Base-by-base conservation (phyloP, 2,113 vertebrate genomes). In the Forbesichthys agassizii region DNA sequence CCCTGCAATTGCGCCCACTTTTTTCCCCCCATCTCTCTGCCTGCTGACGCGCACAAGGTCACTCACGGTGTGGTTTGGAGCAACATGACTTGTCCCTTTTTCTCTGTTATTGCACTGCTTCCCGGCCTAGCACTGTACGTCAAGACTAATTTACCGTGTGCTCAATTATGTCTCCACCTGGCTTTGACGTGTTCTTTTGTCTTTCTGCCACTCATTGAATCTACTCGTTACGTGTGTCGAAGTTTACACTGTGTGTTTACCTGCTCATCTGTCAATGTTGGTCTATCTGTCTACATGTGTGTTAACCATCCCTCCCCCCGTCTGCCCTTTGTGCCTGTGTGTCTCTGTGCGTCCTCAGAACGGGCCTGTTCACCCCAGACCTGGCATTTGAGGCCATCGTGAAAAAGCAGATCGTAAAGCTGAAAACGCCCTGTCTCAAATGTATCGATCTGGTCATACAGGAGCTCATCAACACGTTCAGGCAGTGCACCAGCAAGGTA, bases 341-440 rank as follows among this genome's bases (percentile, higher is more conserved):
- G 75, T 90, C 83, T 89, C 79, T 91, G 83, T 75, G 20, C 89
- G 81, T 85, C 86, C 87, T 89, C 89, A 99, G 97, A 96, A 99
- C 96, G 48, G 97, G 97, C 86, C 96, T 99, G 82, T 99, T 99
- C 92, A 99, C 97, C 68, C 97, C 97, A 7, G 97, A 98, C 91
- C 83, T 99, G 95, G 97, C 97, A 13, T 99, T 99, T 90, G 97
- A 99, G 91, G 96, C 92, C 93, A 98, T 99, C 67, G 96, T 99
- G 86, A 99, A 99, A 93, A 99, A 97, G 93, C 97, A 98, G 92
- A 93, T 99, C 91, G 93, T 98, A 91, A 98, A 98, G 95, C 94
- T 99, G 94, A 99, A 98, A 93, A 95, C 97, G 77, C 97, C 97
- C 51, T 99, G 97, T 90, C 92, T 99, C 87, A 99, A 98, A 84